A percentile compares a stretch with the other conserved stretches of the same genome.
Conservation (phyloP, 2,888 invertebrate species). For the Leptopilina myrica region DNA sequence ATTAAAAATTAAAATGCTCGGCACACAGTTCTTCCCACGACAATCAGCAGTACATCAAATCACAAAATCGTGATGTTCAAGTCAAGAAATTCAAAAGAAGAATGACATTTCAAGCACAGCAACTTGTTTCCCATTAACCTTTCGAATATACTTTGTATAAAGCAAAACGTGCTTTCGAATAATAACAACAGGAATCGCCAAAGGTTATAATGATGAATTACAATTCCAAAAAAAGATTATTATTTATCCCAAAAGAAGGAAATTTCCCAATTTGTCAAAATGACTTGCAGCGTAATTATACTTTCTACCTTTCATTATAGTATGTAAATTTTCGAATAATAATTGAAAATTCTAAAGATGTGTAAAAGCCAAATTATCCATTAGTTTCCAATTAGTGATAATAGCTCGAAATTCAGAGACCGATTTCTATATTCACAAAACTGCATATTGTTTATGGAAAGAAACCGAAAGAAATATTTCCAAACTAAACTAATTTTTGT, state of each 20-base stretch:
- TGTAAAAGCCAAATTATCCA: neutral
- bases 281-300: too few relatives aligned
- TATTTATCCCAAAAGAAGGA: neutral
- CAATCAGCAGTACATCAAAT: conserved; percentile 33
- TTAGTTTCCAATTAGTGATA: neutral
- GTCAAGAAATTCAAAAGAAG: conserved; percentile 30
- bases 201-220: neutral
- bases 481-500: too few relatives aligned
- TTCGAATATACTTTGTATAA: neutral
- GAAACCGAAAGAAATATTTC: too few relatives aligned
- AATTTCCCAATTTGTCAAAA: too few relatives aligned
- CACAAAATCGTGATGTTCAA: conserved; percentile 19
- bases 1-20: too few relatives aligned
- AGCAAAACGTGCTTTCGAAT: neutral
- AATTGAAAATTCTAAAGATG: too few relatives aligned
- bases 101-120: conserved; percentile 29
- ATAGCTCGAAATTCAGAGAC: too few relatives aligned
- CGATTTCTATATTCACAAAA: too few relatives aligned
- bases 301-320: too few relatives aligned
- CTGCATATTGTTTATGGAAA: too few relatives aligned
- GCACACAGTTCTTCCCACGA: conserved; percentile 12
- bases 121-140: conserved; percentile 33
- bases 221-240: neutral
- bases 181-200: neutral
- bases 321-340: too few relatives aligned